Evolutionary conservation across 1,140 invertebrate genomes (phyloP).

Genomic region (Camponotus floridanus): DNA sequence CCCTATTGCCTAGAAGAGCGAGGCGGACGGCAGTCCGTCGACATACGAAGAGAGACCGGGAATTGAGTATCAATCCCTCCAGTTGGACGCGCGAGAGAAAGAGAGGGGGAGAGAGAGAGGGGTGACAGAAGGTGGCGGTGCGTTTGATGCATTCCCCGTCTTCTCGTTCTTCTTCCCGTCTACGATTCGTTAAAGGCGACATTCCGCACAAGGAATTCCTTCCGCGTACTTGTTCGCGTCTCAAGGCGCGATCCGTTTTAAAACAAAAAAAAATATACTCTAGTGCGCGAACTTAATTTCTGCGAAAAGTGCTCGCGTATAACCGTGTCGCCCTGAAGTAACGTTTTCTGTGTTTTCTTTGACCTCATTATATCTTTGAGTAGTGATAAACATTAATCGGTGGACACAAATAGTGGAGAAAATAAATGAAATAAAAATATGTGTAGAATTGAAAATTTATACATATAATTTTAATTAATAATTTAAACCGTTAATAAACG

Average conservation of each 20-base stretch:
- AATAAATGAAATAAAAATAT: background rate
- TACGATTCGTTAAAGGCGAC: conserved; percentile 24
- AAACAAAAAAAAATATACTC: too few relatives aligned
- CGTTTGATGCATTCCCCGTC: conserved; percentile 16
- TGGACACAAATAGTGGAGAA: background rate
- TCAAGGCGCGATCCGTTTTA: background rate
- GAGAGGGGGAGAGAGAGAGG: conserved; percentile 18
- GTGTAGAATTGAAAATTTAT: background rate
- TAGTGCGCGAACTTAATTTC: background rate
- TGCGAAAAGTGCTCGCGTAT: background rate
- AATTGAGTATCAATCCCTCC: conserved; percentile 42
- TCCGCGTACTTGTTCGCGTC: conserved; percentile 30
- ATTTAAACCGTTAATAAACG: background rate
- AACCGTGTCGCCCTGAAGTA: background rate
- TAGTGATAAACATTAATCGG: background rate
- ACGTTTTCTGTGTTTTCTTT: background rate
- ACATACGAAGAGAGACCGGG: conserved; percentile 23
- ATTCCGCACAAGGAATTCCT: conserved; percentile 28
- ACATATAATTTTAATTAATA: background rate
- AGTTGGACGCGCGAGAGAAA: background rate
- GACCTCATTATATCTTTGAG: background rate
- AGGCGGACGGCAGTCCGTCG: conserved; percentile 19
- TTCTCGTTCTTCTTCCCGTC: background rate
- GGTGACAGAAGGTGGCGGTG: background rate
- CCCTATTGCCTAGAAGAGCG: conserved; percentile 75